These are phyloP conservation scores for Heliconius hermathena DNA, from an alignment of 1,140 invertebrate genomes.

Conservation along the genomic window DNA sequence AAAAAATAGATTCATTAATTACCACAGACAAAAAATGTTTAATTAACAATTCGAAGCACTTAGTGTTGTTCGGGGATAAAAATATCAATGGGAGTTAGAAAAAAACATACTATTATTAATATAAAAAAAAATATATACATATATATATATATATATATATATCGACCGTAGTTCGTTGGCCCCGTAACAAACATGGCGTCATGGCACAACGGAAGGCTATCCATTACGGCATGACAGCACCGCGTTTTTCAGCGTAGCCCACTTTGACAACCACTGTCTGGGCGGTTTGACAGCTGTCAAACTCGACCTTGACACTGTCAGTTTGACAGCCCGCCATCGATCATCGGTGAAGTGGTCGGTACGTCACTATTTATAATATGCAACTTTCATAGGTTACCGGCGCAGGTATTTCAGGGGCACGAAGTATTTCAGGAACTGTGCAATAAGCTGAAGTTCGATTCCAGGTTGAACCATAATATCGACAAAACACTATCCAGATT, in stretches of 20 bases:
- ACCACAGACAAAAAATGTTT: constrained; percentile 35
- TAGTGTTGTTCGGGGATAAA: constrained; percentile 39
- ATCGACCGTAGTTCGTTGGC: constrained; percentile 57
- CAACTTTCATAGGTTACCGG: constrained; percentile 42
- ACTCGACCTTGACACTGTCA: constrained; percentile 72
- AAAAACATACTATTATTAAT: constrained; percentile 47
- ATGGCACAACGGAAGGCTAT: constrained; percentile 62
- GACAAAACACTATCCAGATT: neutral
- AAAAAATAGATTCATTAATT: constrained; percentile 33
- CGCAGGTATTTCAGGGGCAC: constrained; percentile 19
- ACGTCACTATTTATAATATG: constrained; percentile 47
- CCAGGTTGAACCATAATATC: neutral
- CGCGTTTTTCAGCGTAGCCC: constrained; percentile 66
- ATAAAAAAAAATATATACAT: constrained; percentile 44
- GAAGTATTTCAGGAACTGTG: neutral
- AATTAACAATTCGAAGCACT: constrained; percentile 39
- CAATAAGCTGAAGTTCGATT: neutral
- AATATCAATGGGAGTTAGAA: constrained; percentile 34
- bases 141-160: constrained; percentile 49
- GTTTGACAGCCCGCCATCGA: constrained; percentile 63
- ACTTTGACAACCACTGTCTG: constrained; percentile 63
- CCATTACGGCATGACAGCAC: constrained; percentile 70
- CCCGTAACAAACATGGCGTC: constrained; percentile 59
- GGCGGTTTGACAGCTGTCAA: constrained; percentile 70
- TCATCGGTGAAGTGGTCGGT: constrained; percentile 51